Evolutionary conservation across 1,140 invertebrate genomes (phyloP).

Genomic region (Ceratina australensis): DNA sequence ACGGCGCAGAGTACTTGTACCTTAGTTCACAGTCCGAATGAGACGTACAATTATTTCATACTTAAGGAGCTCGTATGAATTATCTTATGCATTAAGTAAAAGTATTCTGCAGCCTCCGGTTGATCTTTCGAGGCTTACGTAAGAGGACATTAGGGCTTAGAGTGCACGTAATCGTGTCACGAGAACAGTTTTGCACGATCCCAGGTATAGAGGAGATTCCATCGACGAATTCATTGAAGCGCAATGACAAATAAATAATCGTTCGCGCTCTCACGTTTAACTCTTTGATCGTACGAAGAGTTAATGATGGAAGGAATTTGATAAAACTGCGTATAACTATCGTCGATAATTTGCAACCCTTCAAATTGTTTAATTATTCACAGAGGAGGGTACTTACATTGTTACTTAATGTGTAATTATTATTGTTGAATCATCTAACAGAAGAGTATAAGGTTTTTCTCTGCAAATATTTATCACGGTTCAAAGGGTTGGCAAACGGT

Average conservation of each 20-base stretch:
- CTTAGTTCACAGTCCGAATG: too few species aligned
- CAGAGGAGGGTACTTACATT: background rate
- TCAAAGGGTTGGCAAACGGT: background rate
- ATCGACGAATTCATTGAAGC: background rate
- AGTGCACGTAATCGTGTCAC: conserved; percentile 2
- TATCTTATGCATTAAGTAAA: background rate
- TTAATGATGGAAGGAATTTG: background rate
- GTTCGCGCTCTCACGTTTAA: conserved; percentile 3
- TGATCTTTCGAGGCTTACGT: conserved; percentile 34
- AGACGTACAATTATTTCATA: background rate
- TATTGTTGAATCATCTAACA: background rate
- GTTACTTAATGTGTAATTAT: background rate
- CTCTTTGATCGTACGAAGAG: conserved; percentile 5
- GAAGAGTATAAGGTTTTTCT: background rate
- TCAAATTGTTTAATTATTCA: conserved; percentile 1
- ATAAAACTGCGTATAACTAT: conserved; percentile 1
- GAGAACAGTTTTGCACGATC: conserved; percentile 12
- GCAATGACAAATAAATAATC: conserved; percentile 39
- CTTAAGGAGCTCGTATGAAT: background rate
- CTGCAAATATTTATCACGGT: conserved; percentile 14
- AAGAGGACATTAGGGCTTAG: background rate
- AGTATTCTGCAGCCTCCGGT: background rate
- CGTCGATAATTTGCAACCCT: conserved; percentile 20
- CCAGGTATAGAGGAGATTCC: background rate
- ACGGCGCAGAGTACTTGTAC: background rate